These are phyloP conservation scores for Danio albolineatus DNA, from an alignment of 2,797 vertebrate species.

Conservation along the genomic window DNA sequence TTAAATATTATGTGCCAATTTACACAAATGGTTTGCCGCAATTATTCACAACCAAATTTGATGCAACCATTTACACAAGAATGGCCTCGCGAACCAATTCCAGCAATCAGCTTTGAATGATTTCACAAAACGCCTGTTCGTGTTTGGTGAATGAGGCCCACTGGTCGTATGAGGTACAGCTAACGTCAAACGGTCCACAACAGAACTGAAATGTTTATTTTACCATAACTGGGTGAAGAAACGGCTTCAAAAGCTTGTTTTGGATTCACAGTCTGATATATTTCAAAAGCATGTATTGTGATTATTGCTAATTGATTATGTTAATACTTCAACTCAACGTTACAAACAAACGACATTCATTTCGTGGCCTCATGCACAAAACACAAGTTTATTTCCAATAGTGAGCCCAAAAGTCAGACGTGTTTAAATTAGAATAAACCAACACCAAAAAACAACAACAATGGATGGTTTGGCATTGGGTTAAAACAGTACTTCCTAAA, in stretches of 20 bases:
- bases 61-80: not conserved
- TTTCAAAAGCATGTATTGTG: too few relatives aligned
- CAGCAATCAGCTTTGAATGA: not conserved
- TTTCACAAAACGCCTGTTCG: not conserved
- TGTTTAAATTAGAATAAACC: not conserved
- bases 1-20: not conserved
- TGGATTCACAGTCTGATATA: constrained; percentile 22
- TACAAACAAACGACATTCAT: constrained; percentile 1
- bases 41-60: too few relatives aligned
- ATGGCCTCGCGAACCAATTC: not conserved
- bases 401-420: constrained; percentile 8
- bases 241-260: constrained; percentile 27
- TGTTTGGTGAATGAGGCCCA: constrained; percentile 6
- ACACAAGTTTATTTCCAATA: not conserved
- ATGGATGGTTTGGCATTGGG: not conserved
- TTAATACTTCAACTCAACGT: constrained; percentile 4
- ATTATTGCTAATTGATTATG: constrained; percentile 53
- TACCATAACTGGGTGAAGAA: constrained; percentile 16
- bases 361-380: constrained; percentile 43
- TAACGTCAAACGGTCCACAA: constrained; percentile 23
- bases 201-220: constrained; percentile 53
- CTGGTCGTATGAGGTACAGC: not conserved
- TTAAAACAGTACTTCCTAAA: not conserved
- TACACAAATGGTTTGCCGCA: too few relatives aligned
- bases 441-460: not conserved